These are phyloP conservation scores for Apocheima hispidaria DNA, from an alignment of 2,888 invertebrate genomes.

Conservation along the genomic window DNA sequence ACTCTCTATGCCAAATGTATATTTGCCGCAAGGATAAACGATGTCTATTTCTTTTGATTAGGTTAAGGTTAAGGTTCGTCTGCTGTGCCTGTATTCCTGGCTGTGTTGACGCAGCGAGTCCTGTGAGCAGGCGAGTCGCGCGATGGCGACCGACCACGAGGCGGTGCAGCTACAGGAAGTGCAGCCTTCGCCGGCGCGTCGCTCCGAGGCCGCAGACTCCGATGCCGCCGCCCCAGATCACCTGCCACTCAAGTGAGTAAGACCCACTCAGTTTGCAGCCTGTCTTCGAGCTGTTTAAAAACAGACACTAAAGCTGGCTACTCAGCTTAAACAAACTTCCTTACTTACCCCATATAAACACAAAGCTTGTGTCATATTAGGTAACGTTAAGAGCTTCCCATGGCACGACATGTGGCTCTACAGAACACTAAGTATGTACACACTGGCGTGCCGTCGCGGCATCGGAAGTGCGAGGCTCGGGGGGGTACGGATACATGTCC, in stretches of 20 bases:
- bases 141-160: slow-evolving; percentile 24
- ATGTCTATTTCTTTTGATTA: not conserved
- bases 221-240: not conserved
- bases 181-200: slow-evolving; percentile 13
- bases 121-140: not conserved
- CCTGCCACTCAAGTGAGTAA: slow-evolving; percentile 29
- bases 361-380: too few relatives aligned
- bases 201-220: slow-evolving; percentile 3
- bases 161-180: slow-evolving; percentile 20
- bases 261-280: not conserved
- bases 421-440: too few relatives aligned
- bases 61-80: too few relatives aligned
- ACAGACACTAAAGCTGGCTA: not conserved
- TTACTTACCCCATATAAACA: too few relatives aligned
- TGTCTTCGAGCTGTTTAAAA: not conserved
- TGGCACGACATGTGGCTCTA: too few relatives aligned
- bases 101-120: not conserved
- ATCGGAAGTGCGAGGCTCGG: too few relatives aligned
- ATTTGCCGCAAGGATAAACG: too few relatives aligned
- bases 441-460: too few relatives aligned
- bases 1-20: too few relatives aligned
- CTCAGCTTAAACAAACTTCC: too few relatives aligned
- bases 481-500: too few relatives aligned
- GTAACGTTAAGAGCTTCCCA: too few relatives aligned
- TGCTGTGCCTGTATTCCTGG: not conserved